These are phyloP conservation scores for Perca fluviatilis DNA, from an alignment of 2,113 vertebrate species.

Conservation along the genomic window DNA sequence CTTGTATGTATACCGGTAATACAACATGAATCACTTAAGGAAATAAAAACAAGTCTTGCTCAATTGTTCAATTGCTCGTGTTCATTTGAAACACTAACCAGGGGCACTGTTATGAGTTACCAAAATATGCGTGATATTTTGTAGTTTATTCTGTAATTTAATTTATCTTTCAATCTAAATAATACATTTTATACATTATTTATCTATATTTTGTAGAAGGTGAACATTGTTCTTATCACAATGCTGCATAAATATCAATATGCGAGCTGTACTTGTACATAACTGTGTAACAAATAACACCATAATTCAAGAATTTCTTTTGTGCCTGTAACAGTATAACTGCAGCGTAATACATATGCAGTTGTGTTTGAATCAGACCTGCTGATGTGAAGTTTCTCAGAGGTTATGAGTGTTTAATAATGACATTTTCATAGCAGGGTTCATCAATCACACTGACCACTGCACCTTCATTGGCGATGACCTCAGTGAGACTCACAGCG, in stretches of 20 bases:
- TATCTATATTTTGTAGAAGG: background rate
- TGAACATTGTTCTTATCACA: background rate
- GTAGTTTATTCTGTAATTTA: background rate
- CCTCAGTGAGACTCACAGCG: constrained; percentile 43
- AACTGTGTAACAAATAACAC: constrained; percentile 1
- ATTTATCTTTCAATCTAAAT: background rate
- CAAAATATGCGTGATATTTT: background rate
- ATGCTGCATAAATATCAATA: background rate
- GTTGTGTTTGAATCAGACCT: constrained; percentile 33
- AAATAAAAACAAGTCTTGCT: background rate
- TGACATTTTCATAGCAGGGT: constrained; percentile 92
- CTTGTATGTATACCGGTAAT: constrained; percentile 1
- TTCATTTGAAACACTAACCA: background rate
- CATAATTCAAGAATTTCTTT: constrained; percentile 1
- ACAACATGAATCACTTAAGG: background rate
- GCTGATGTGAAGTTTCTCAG: constrained; percentile 10
- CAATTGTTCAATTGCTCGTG: background rate
- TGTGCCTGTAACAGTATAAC: background rate
- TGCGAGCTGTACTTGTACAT: background rate
- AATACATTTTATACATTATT: background rate
- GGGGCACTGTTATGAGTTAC: background rate
- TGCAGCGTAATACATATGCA: constrained; percentile 20
- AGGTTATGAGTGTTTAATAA: constrained; percentile 67
- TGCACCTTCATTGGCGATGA: constrained; percentile 70
- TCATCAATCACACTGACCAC: constrained; percentile 73